These are phyloP conservation scores for Gorsachius magnificus DNA, from an alignment of 2,797 vertebrate species.

Conservation along the genomic window DNA sequence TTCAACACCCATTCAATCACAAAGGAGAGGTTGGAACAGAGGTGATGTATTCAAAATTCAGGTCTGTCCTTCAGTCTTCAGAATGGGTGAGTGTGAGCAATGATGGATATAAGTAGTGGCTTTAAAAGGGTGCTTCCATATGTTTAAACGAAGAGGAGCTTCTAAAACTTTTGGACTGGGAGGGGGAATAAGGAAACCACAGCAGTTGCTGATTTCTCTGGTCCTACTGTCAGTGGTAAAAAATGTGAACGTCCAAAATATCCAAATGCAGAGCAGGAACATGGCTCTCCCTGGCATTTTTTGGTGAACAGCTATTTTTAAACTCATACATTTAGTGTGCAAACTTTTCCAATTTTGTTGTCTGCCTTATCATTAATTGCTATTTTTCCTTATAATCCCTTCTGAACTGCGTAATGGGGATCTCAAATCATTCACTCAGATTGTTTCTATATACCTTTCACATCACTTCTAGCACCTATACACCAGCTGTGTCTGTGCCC, in stretches of 20 bases:
- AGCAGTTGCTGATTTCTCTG: not conserved
- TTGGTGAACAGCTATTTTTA: not conserved
- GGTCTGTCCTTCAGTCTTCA: not conserved
- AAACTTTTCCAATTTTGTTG: not conserved
- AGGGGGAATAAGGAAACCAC: not conserved
- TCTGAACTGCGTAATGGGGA: not conserved
- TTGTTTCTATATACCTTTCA: not conserved
- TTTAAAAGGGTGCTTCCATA: not conserved
- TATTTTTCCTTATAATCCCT: not conserved
- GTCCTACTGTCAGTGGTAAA: not conserved
- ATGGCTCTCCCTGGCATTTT: not conserved
- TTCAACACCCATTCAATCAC: not conserved
- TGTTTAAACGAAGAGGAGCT: not conserved
- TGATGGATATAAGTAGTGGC: not conserved
- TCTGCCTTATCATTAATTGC: not conserved
- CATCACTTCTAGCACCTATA: not conserved
- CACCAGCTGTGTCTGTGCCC: not conserved
- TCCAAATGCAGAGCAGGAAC: not conserved
- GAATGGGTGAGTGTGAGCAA: not conserved
- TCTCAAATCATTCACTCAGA: not conserved
- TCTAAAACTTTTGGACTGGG: not conserved
- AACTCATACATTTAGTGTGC: not conserved
- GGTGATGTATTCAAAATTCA: not conserved
- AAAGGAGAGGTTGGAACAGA: not conserved
- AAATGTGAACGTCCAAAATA: not conserved